A percentile compares a stretch with the other conserved stretches of the same genome.
These are phyloP conservation scores for Pararge aegeria DNA, from an alignment of 1,140 invertebrate genomes.

Conservation along the genomic window DNA sequence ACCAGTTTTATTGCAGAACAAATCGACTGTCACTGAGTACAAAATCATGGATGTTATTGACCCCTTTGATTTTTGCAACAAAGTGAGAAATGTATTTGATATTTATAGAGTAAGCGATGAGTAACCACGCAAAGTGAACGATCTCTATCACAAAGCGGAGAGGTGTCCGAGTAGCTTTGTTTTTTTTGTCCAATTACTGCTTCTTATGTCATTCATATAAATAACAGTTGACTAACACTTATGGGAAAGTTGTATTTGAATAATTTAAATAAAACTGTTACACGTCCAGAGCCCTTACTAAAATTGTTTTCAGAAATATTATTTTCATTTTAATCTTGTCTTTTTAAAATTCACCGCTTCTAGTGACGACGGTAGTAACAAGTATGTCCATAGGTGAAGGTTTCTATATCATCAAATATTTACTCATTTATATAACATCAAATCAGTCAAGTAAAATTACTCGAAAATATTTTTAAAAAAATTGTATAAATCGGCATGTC, in stretches of 20 bases:
- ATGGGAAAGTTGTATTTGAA: not conserved
- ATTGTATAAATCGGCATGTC: too few species aligned
- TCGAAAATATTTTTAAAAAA: too few species aligned
- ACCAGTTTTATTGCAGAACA: too few species aligned
- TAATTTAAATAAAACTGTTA: too few species aligned
- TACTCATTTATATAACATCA: too few species aligned
- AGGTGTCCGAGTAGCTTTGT: slow-evolving; percentile 23
- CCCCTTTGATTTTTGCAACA: slow-evolving; percentile 42
- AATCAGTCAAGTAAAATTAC: too few species aligned
- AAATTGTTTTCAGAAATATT: too few species aligned
- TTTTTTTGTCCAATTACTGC: slow-evolving; percentile 28
- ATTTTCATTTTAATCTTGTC: too few species aligned
- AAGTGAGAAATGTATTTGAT: slow-evolving; percentile 35
- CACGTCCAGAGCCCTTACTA: not conserved
- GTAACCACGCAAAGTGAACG: slow-evolving; percentile 38
- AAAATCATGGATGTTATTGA: slow-evolving; percentile 30
- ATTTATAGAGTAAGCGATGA: slow-evolving; percentile 43
- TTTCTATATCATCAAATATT: too few species aligned
- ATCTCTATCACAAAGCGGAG: slow-evolving; percentile 34
- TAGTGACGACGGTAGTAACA: too few species aligned
- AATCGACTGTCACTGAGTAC: not conserved
- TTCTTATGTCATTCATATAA: slow-evolving; percentile 30
- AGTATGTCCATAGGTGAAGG: too few species aligned
- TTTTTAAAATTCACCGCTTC: too few species aligned
- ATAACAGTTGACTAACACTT: slow-evolving; percentile 12